Percentiles rank a stretch among this genome's conserved stretches.
phyloP scores from a whole-genome alignment of 1,140 invertebrate genomes.

The Carposina sasakii region DNA sequence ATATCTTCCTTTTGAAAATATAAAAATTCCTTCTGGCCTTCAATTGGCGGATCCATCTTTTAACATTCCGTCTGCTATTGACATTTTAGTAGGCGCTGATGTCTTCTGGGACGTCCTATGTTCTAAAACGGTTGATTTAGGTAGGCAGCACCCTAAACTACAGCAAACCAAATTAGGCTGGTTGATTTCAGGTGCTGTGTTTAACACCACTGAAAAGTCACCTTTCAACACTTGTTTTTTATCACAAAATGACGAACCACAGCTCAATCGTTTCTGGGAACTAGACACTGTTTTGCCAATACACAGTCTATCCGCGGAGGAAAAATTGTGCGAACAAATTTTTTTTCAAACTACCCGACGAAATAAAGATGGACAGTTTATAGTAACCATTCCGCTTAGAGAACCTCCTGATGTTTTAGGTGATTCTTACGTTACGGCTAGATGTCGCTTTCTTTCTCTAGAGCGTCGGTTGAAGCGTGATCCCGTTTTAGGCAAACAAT shows the following conservation, averaged over 20 bases:
- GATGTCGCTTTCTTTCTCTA: conserved; percentile 12
- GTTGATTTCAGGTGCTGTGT: conserved; percentile 11
- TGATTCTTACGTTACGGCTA: conserved; percentile 10
- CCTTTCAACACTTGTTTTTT: neutral
- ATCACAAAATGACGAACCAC: neutral
- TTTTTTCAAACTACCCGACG: conserved; percentile 10
- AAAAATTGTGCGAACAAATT: conserved; percentile 11
- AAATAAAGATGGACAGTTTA: conserved; percentile 9
- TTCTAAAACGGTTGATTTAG: neutral
- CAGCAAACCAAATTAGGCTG: conserved; percentile 18
- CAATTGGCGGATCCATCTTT: conserved; percentile 2
- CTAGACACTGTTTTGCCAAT: conserved; percentile 7
- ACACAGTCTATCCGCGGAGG: conserved; percentile 5
- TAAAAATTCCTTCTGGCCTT: conserved; percentile 3
- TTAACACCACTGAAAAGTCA: neutral
- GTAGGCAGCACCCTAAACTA: conserved; percentile 9
- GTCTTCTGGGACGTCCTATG: conserved; percentile 6
- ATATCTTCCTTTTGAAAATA: neutral
- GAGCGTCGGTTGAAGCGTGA: conserved; percentile 12
- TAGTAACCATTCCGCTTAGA: conserved; percentile 16
- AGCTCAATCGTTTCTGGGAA: conserved; percentile 16
- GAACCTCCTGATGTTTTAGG: conserved; percentile 7
- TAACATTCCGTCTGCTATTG: conserved; percentile 3
- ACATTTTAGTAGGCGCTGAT: conserved; percentile 5
- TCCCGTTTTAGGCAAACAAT: conserved; percentile 2